phyloP scores from a whole-genome alignment of 2,888 invertebrate species.

The Altica lythri region DNA sequence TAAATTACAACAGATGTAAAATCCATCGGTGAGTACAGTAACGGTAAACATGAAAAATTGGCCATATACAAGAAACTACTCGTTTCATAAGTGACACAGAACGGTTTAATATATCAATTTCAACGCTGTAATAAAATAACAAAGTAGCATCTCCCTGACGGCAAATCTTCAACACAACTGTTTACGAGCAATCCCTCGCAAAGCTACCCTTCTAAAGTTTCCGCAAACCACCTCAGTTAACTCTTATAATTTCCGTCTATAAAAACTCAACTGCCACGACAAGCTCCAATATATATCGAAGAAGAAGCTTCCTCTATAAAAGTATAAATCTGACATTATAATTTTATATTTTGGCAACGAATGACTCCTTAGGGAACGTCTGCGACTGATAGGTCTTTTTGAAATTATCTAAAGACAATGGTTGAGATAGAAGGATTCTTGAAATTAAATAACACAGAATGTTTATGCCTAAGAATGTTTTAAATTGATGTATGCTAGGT shows the following conservation, averaged over 20 bases:
- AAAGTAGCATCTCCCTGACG: slow-evolving; percentile 17
- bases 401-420: not conserved
- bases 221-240: slow-evolving; percentile 18
- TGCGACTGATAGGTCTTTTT: not conserved
- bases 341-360: slow-evolving; percentile 8
- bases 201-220: slow-evolving; percentile 18
- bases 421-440: not conserved
- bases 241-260: slow-evolving; percentile 23
- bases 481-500: too few relatives aligned
- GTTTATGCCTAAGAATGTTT: too few relatives aligned
- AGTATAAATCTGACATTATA: slow-evolving; percentile 12
- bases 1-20: too few relatives aligned
- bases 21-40: too few relatives aligned
- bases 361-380: not conserved
- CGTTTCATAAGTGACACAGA: not conserved
- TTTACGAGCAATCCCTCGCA: slow-evolving; percentile 16
- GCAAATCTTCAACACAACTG: slow-evolving; percentile 10
- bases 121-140: slow-evolving; percentile 11
- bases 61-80: not conserved
- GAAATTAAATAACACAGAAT: too few relatives aligned
- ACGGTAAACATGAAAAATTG: too few relatives aligned
- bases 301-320: not conserved
- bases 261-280: slow-evolving; percentile 18
- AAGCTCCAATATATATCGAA: slow-evolving; percentile 8
- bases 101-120: slow-evolving; percentile 9